Base-by-base conservation (phyloP, 2,888 invertebrate genomes). In the Cetonia aurata region DNA sequence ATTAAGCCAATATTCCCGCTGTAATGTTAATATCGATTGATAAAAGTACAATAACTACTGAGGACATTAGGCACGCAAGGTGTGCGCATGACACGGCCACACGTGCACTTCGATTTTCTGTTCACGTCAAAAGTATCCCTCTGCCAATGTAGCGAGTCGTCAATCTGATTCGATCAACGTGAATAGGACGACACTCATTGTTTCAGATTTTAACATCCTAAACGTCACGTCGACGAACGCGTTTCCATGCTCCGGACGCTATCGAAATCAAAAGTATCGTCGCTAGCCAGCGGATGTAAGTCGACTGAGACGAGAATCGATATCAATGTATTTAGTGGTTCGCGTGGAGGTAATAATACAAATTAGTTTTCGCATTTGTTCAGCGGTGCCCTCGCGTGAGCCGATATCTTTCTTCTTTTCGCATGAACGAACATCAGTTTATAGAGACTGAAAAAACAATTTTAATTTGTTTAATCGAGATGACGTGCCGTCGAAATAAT, bases 281-380 rank as follows among this genome's bases (percentile, higher is more conserved):
- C 25, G 12, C 12, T 25, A 53, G 25, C 53, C 17, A 8, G 53
- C 13, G 3, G 31, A 31, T 25, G n/a, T 12, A 8, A 46, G 46
- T 12, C 46, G 15, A n/a, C 9, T 31, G 31, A n/a, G 17, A 31
- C 17, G 13, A 44, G 41, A 57, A 57, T 57, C 57, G 19, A 57
- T 57, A 57, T 57, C 41, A 57, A 57, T 25, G 25, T 25, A 25
- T 57, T 57, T 57, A 42, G 42, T 41, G 41, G 57, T 57, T 41
- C 42, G 57, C 57, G 57, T 57, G 57, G 9, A 57, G 13, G 57
- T 42, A 57, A 57, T 57, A 57, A 57, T 41, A 42, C 42, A 57
- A 44, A 57, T 57, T 57, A 42, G 17, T 57, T 41, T 57, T 42
- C 19, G 10, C 57, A 17, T 57, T 57, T 53, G 53, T 50, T 50